These are phyloP conservation scores for Pterophyllum scalare DNA, from an alignment of 2,113 vertebrate genomes.

Conservation along the genomic window DNA sequence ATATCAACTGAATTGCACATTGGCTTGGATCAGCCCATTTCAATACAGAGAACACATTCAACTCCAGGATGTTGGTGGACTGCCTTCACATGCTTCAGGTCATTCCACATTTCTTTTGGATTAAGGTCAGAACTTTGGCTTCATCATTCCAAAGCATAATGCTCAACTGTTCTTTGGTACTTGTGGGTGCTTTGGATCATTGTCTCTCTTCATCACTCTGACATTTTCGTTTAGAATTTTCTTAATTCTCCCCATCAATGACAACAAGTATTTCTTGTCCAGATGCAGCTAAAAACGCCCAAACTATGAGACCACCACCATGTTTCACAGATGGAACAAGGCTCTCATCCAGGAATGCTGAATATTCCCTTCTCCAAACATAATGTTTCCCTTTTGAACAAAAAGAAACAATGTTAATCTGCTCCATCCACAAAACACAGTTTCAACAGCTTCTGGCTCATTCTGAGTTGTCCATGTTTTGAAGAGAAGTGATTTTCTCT, in stretches of 20 bases:
- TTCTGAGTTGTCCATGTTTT: background rate
- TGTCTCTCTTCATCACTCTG: background rate
- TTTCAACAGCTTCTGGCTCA: background rate
- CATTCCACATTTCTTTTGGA: background rate
- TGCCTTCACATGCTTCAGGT: background rate
- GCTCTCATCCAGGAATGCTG: background rate
- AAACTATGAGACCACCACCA: background rate
- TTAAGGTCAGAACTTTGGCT: background rate
- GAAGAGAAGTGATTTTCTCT: background rate
- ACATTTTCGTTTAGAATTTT: background rate
- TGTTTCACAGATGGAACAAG: background rate
- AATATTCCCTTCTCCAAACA: background rate
- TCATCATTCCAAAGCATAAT: background rate
- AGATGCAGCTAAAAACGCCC: too few species aligned
- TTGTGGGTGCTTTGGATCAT: background rate
- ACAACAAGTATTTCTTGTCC: background rate
- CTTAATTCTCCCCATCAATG: background rate
- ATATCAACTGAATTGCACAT: background rate
- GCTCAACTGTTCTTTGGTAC: conserved; percentile 1
- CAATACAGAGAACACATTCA: background rate
- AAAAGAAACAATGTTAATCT: background rate
- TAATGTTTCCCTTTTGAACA: background rate
- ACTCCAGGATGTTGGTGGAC: background rate
- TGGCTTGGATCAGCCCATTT: background rate
- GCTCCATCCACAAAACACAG: background rate